Evolutionary conservation across 1,140 invertebrate species (phyloP).

Genomic region (Grapholita molesta): DNA sequence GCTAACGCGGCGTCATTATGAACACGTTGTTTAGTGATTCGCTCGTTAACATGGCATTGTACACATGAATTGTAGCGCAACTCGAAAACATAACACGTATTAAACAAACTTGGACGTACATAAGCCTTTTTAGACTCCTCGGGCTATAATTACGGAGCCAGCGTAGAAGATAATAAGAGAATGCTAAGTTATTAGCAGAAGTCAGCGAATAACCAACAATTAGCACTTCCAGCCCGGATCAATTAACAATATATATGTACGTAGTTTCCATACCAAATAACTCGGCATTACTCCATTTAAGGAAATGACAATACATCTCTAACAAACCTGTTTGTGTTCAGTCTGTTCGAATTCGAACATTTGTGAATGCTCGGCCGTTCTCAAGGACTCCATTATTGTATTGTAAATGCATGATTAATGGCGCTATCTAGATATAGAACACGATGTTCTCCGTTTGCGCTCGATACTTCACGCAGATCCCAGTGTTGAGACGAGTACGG

Average conservation of each 20-base stretch:
- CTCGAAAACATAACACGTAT: not conserved
- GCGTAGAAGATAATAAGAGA: slow-evolving; percentile 28
- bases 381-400: not conserved
- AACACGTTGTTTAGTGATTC: not conserved
- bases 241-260: slow-evolving; percentile 35
- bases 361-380: not conserved
- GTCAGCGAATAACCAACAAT: slow-evolving; percentile 37
- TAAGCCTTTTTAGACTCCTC: not conserved
- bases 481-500: too few relatives aligned
- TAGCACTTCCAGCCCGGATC: slow-evolving; percentile 34
- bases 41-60: slow-evolving; percentile 3
- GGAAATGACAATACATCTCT: slow-evolving; percentile 37
- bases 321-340: slow-evolving; percentile 22
- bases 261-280: slow-evolving; percentile 28
- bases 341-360: too few relatives aligned
- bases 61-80: not conserved
- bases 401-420: not conserved
- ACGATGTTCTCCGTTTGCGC: too few relatives aligned
- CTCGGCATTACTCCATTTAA: slow-evolving; percentile 29
- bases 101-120: not conserved
- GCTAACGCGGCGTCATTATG: not conserved
- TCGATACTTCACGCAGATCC: too few relatives aligned
- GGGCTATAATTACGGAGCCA: not conserved
- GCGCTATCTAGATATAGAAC: too few relatives aligned
- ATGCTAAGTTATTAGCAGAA: slow-evolving; percentile 42